A percentile compares a stretch with the other conserved stretches of the same genome.
These are phyloP conservation scores for Pandemis cinnamomeana DNA, from an alignment of 2,888 invertebrate genomes.

Conservation along the genomic window DNA sequence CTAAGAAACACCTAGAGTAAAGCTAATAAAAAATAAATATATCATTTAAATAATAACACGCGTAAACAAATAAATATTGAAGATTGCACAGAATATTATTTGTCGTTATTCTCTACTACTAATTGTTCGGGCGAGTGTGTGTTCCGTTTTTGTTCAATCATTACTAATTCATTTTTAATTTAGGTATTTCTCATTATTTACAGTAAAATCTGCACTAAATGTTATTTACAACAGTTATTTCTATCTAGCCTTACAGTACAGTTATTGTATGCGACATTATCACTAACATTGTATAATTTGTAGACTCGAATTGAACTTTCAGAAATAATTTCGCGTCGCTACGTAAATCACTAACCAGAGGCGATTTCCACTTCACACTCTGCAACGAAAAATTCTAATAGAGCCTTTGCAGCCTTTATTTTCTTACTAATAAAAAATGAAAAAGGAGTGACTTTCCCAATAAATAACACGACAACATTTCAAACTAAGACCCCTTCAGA, in stretches of 20 bases:
- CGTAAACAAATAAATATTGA: constrained; percentile 69
- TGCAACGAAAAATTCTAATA: constrained; percentile 53
- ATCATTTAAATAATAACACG: constrained; percentile 61
- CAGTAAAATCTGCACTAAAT: constrained; percentile 72
- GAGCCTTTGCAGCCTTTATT: constrained; percentile 19
- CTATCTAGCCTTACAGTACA: constrained; percentile 71
- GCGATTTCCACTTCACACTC: constrained; percentile 69
- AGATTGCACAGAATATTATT: constrained; percentile 77
- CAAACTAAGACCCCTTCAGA: neutral
- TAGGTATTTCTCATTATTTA: constrained; percentile 70
- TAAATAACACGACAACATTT: neutral
- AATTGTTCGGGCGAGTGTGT: constrained; percentile 82
- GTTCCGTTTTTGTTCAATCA: constrained; percentile 77
- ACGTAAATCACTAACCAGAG: constrained; percentile 73
- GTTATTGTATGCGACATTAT: constrained; percentile 53
- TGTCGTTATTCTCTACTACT: constrained; percentile 69
- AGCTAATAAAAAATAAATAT: constrained; percentile 77
- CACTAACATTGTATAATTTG: constrained; percentile 37
- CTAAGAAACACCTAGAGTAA: constrained; percentile 76
- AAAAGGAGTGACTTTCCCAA: constrained; percentile 2
- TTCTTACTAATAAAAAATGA: constrained; percentile 11
- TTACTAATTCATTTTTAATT: constrained; percentile 62
- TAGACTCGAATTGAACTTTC: constrained; percentile 25
- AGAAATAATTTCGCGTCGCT: constrained; percentile 37
- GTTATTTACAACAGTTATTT: constrained; percentile 78